Evolutionary conservation across 2,888 invertebrate species (phyloP).

Genomic region (Thysanoteuthis rhombus): DNA sequence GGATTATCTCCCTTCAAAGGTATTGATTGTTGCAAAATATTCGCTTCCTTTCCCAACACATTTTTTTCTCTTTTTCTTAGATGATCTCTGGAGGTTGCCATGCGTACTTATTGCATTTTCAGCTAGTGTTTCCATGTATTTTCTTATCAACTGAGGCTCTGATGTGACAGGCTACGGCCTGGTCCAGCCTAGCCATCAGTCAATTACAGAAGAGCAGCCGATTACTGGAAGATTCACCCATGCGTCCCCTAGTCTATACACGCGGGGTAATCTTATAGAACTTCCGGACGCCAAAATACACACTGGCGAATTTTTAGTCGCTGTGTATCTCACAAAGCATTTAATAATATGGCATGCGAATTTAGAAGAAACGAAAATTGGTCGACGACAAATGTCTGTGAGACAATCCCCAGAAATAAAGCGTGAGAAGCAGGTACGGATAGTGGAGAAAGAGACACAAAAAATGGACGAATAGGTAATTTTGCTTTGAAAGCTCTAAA

Average conservation of each 20-base stretch:
- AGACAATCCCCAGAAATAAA: neutral
- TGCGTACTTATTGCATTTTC: neutral
- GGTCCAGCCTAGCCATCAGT: neutral
- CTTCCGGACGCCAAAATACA: neutral
- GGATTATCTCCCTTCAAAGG: neutral
- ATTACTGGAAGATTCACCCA: neutral
- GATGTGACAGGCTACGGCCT: neutral
- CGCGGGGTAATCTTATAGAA: neutral
- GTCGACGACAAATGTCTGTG: neutral
- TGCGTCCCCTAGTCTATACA: neutral
- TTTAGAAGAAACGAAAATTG: neutral
- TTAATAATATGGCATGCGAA: neutral
- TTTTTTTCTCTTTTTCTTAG: neutral
- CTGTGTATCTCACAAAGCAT: neutral
- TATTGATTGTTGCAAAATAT: neutral
- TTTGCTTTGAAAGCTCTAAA: neutral
- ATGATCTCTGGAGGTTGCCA: neutral
- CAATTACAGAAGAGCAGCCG: neutral
- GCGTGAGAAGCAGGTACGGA: neutral
- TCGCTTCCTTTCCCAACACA: neutral
- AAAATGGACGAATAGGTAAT: neutral
- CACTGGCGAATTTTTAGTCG: neutral
- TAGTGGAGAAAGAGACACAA: neutral
- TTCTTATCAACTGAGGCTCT: neutral
- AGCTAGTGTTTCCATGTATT: neutral